Percentiles rank a stretch among this genome's conserved stretches.
Conservation (phyloP, 1,140 invertebrate species). For the Nasonia longicornis region DNA sequence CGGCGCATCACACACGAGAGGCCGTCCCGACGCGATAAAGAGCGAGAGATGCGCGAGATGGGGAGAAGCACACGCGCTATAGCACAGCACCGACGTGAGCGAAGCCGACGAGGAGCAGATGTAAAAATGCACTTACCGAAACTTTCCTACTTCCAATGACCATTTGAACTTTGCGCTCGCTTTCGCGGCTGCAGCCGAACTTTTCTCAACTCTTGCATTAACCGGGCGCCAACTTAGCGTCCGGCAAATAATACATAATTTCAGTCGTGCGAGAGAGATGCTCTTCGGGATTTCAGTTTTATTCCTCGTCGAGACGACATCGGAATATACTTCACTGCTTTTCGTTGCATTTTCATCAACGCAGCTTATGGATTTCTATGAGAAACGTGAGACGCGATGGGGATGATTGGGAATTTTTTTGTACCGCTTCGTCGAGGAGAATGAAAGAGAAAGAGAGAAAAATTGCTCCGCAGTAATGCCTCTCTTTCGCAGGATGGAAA, state of each 20-base stretch:
- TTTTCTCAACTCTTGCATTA: constrained; percentile 1
- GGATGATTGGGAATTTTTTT: too few relatives aligned
- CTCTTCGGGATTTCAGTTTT: neutral
- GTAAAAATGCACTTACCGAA: constrained; percentile 8
- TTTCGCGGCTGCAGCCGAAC: neutral
- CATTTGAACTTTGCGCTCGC: neutral
- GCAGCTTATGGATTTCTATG: too few relatives aligned
- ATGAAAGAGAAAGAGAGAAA: too few relatives aligned
- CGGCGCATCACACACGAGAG: neutral
- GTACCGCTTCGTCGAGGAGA: too few relatives aligned
- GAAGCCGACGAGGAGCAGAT: neutral
- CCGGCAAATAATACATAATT: neutral
- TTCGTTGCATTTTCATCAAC: neutral
- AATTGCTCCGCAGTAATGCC: too few relatives aligned
- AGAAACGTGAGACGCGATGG: too few relatives aligned
- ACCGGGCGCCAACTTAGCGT: neutral
- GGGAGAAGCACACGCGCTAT: neutral
- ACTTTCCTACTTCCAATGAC: neutral
- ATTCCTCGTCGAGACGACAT: neutral
- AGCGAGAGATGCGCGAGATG: neutral
- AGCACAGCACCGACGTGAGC: neutral
- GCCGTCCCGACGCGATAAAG: neutral
- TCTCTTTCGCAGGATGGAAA: too few relatives aligned
- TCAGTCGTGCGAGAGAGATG: neutral
- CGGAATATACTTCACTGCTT: neutral